A percentile compares a stretch with the other conserved stretches of the same genome.
Conservation (phyloP, 2,888 invertebrate genomes). For the Dicyrtoma fusca region DNA sequence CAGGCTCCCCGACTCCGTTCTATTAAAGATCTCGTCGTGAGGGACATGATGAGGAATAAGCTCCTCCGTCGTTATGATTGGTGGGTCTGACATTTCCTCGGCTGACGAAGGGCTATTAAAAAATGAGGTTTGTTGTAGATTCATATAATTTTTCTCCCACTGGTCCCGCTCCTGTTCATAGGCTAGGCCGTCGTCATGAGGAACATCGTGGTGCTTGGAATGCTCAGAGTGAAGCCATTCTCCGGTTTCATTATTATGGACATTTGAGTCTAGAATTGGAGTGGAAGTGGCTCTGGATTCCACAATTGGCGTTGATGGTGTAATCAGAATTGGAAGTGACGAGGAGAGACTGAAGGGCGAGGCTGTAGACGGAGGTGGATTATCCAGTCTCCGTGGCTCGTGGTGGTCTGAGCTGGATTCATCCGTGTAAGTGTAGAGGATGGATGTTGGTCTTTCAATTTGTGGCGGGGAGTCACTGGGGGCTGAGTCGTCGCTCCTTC, state of each 20-base stretch:
- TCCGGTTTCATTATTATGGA: conserved; percentile 34
- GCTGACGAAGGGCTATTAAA: conserved; percentile 38
- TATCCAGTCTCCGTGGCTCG: too few species aligned
- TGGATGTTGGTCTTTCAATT: conserved; percentile 3
- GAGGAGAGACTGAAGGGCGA: too few species aligned
- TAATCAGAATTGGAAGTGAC: conserved; percentile 9
- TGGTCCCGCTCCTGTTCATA: conserved; percentile 31
- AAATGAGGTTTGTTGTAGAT: conserved; percentile 46
- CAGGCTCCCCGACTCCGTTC: too few species aligned
- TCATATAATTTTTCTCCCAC: conserved; percentile 51
- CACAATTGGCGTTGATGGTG: conserved; percentile 13
- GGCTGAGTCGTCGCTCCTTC: too few species aligned
- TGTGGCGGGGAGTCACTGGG: not conserved
- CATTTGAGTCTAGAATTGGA: not conserved
- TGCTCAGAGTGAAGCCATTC: conserved; percentile 47
- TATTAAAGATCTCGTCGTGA: not conserved
- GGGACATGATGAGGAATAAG: not conserved
- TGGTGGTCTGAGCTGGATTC: conserved; percentile 7
- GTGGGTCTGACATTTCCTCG: conserved; percentile 13
- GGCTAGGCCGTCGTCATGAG: conserved; percentile 29
- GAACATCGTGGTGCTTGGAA: conserved; percentile 37
- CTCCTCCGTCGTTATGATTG: not conserved
- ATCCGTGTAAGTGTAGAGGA: not conserved
- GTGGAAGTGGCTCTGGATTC: conserved; percentile 2
- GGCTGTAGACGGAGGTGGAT: too few species aligned